Evolutionary conservation across 2,113 vertebrate species (phyloP).

Genomic region (Cheilinus undulatus): DNA sequence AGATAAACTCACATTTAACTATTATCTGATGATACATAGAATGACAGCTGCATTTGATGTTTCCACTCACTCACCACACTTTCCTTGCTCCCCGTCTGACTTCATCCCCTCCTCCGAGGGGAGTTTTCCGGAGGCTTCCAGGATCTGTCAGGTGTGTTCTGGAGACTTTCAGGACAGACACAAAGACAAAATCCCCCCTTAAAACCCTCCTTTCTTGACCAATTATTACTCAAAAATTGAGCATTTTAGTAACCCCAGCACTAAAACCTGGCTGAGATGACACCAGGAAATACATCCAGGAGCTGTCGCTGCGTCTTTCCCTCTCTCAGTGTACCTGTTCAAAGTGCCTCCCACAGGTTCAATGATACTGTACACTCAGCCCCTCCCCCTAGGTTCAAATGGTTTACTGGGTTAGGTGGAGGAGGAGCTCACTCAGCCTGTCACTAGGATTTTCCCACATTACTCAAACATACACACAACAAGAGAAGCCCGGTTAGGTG

Average conservation of each 20-base stretch:
- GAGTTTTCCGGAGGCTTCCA: conserved; percentile 65
- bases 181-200: conserved; percentile 6
- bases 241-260: not conserved
- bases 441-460: conserved; percentile 70
- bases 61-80: conserved; percentile 82
- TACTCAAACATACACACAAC: conserved; percentile 53
- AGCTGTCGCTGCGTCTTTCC: conserved; percentile 25
- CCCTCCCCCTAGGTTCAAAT: conserved; percentile 61
- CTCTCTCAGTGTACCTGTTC: conserved; percentile 73
- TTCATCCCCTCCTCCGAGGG: conserved; percentile 75
- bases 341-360: conserved; percentile 67
- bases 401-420: conserved; percentile 49
- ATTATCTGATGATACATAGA: not conserved
- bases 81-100: conserved; percentile 82
- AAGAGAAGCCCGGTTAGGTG: conserved; percentile 48
- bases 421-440: conserved; percentile 50
- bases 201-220: conserved; percentile 1
- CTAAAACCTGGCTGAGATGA: conserved; percentile 14
- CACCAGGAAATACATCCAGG: conserved; percentile 62
- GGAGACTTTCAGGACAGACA: conserved; percentile 33
- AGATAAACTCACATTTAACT: not conserved
- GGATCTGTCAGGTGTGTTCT: conserved; percentile 60
- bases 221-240: conserved; percentile 1
- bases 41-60: not conserved
- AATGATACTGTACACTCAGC: conserved; percentile 42